A percentile compares a stretch with the other conserved stretches of the same genome.
phyloP scores from a whole-genome alignment of 2,888 invertebrate species.

The Reticulitermes lucifugus region DNA sequence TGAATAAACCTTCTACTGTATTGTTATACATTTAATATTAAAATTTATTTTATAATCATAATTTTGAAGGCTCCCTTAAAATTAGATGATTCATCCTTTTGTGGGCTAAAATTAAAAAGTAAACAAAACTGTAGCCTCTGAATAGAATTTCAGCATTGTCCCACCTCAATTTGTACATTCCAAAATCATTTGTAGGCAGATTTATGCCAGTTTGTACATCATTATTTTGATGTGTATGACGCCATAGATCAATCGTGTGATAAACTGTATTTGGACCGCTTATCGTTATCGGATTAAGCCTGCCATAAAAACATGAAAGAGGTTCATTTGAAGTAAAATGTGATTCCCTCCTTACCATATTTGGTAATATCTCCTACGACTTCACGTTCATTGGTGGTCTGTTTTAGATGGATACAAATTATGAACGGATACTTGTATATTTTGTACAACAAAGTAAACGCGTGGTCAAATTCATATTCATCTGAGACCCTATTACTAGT shows the following conservation, averaged over 20 bases:
- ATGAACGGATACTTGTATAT: neutral
- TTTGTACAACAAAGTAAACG: neutral
- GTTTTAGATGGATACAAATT: slow-evolving; percentile 29
- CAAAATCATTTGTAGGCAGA: neutral
- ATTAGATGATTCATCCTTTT: too few species aligned
- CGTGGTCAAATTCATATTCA: too few species aligned
- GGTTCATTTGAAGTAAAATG: slow-evolving; percentile 38
- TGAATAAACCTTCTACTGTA: too few species aligned
- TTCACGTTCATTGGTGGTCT: slow-evolving; percentile 61
- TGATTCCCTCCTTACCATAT: slow-evolving; percentile 60
- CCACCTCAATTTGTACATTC: neutral
- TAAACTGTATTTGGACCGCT: neutral
- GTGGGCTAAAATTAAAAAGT: too few species aligned
- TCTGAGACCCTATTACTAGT: neutral
- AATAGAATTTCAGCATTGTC: too few species aligned
- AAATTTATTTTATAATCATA: too few species aligned
- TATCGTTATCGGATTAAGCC: neutral
- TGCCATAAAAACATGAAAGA: neutral
- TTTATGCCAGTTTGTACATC: neutral
- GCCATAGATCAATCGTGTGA: neutral
- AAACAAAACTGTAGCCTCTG: too few species aligned
- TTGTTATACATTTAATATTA: too few species aligned
- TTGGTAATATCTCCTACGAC: slow-evolving; percentile 66
- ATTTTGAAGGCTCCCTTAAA: too few species aligned
- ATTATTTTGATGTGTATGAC: neutral